Percentiles rank a stretch among this genome's conserved stretches.
These are phyloP conservation scores for Cynodonichthys magdalenae DNA, from an alignment of 2,797 vertebrate genomes.

Conservation along the genomic window DNA sequence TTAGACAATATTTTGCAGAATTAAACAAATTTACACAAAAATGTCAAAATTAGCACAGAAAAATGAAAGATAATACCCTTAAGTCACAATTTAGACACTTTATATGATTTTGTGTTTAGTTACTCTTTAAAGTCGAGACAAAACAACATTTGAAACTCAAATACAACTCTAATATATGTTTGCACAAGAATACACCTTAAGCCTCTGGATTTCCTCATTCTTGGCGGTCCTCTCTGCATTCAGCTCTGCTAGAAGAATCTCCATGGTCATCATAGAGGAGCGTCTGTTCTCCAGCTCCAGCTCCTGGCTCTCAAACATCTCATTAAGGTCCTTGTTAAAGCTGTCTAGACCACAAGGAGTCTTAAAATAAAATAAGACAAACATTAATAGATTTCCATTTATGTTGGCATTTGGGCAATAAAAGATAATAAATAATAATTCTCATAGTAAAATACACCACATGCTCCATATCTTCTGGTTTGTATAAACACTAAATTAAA, in stretches of 20 bases:
- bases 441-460: neutral
- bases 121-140: no score
- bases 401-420: neutral
- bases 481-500: neutral
- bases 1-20: no score
- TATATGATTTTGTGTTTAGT: no score
- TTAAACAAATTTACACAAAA: no score
- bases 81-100: no score
- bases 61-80: no score
- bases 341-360: conserved; percentile 86
- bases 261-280: conserved; percentile 88
- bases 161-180: neutral
- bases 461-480: neutral
- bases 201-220: conserved; percentile 90
- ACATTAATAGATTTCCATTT: neutral
- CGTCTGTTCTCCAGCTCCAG: conserved; percentile 87
- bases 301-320: conserved; percentile 88
- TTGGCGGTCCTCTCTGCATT: conserved; percentile 88
- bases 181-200: conserved; percentile 88
- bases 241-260: conserved; percentile 88
- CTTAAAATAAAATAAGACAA: conserved; percentile 52
- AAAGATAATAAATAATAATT: neutral
- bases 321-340: conserved; percentile 82
- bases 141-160: no score
- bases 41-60: no score